Conservation (phyloP, 2,888 invertebrate species). For the Coenonympha glycerion region DNA sequence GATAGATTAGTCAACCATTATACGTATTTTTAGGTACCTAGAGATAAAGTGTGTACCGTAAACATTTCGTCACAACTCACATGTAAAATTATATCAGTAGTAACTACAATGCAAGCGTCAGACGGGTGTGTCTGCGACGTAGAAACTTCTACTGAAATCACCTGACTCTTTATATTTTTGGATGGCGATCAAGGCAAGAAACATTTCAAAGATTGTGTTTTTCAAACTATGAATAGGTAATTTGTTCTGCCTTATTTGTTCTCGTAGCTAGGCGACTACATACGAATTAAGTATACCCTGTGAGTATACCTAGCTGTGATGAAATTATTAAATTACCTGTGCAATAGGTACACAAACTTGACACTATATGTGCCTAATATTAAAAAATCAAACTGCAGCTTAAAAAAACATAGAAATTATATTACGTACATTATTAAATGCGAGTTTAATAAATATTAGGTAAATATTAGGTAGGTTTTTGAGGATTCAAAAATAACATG, state of each 20-base stretch:
- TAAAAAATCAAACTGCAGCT: no score
- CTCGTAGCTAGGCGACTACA: no score
- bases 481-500: no score
- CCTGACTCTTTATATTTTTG: slow-evolving; percentile 45
- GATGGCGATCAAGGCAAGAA: slow-evolving; percentile 27
- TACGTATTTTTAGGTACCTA: slow-evolving; percentile 9
- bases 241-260: not conserved
- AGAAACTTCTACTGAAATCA: slow-evolving; percentile 38
- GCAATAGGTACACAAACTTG: no score
- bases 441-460: no score
- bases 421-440: no score
- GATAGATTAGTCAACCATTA: slow-evolving; percentile 20
- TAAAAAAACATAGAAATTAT: no score
- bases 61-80: slow-evolving; percentile 38
- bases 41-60: slow-evolving; percentile 20
- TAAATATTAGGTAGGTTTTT: no score
- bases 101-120: slow-evolving; percentile 38
- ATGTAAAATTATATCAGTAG: slow-evolving; percentile 45
- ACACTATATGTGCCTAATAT: no score
- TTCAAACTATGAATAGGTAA: not conserved
- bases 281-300: no score
- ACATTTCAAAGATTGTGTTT: slow-evolving; percentile 24
- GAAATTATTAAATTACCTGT: no score
- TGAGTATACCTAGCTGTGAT: no score
- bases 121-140: slow-evolving; percentile 68